A percentile compares a stretch with the other conserved stretches of the same genome.
These are phyloP conservation scores for Tachyglossus aculeatus DNA, from an alignment of 2,797 vertebrate genomes.

Conservation along the genomic window DNA sequence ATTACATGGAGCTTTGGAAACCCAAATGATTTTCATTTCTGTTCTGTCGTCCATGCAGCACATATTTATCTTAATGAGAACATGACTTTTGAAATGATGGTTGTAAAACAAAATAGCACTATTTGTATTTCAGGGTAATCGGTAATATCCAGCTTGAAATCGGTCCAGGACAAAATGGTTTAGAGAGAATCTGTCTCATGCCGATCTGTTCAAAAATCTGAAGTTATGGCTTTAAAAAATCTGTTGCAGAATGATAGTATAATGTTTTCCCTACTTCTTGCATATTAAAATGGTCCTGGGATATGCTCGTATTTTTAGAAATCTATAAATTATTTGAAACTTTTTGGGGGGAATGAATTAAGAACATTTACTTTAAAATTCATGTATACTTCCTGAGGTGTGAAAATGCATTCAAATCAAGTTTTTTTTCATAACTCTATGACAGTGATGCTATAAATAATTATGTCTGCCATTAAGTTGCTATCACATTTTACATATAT, in stretches of 20 bases:
- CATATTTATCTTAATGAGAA: slow-evolving; percentile 58
- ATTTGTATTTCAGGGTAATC: slow-evolving; percentile 59
- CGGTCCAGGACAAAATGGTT: slow-evolving; percentile 38
- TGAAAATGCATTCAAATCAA: too few relatives aligned
- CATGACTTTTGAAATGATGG: slow-evolving; percentile 50
- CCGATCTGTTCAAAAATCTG: slow-evolving; percentile 32
- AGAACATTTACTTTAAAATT: too few relatives aligned
- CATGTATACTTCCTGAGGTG: too few relatives aligned
- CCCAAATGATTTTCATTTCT: slow-evolving; percentile 44
- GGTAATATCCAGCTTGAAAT: slow-evolving; percentile 50
- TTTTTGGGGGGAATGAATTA: too few relatives aligned
- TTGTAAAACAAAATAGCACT: slow-evolving; percentile 53
- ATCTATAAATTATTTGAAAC: too few relatives aligned
- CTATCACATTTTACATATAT: too few relatives aligned
- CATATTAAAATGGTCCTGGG: neutral
- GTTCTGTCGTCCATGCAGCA: slow-evolving; percentile 33
- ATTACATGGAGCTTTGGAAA: slow-evolving; percentile 18
- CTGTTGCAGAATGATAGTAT: slow-evolving; percentile 24
- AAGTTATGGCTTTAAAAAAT: slow-evolving; percentile 42
- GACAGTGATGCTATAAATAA: too few relatives aligned
- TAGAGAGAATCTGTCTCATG: slow-evolving; percentile 40
- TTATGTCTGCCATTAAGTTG: too few relatives aligned
- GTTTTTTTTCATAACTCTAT: too few relatives aligned
- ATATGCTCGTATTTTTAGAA: slow-evolving; percentile 24
- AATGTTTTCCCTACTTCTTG: neutral